Base-by-base conservation (phyloP, 2,888 invertebrate species). In the Pycnomerus fuliginosus region DNA sequence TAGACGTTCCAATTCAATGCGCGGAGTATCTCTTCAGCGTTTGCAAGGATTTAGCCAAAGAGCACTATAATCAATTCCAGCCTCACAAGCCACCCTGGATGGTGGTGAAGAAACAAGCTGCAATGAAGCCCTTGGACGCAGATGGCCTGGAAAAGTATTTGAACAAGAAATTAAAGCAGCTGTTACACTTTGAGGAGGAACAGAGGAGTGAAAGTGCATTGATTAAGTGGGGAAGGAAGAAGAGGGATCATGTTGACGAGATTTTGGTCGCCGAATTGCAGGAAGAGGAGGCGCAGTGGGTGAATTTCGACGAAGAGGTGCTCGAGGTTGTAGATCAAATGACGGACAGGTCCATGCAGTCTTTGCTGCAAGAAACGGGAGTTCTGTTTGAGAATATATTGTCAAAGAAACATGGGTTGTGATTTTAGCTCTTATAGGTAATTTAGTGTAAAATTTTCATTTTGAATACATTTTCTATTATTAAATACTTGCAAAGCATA, bases 271-370 rank as follows among this genome's bases (percentile, higher is more conserved):
- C 80, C 41, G 87, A 87, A 67, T 76, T 84, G 33, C 82, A 80
- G 54, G 80, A 80, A 34, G 87, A 87, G 58, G 87, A 88, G 62
- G 74, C 78, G 8, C 79, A 81, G 51, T 89, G 88, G 87, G 81
- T 82, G 1, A 83, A 83, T 62, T 87, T 84, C 62, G 83, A 85
- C 62, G 71, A 77, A 31, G 87, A 87, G 60, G 87, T 87, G 65
- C 71, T 79, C 12, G 76, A 80, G 22, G 82, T 88, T 13, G 84
- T 86, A 60, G 78, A 80, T 56, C 73, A 77, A 56, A 64, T 79
- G 11, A 76, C 83, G 1, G 77, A 79, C 49, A 75, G 78, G 44
- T 74, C 84, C 57, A 71, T 83, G 44, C 73, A 77, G 48, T 69
- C 74, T 50, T 64, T 80, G 38, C 57, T 83, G 14, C 64, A 65